These are phyloP conservation scores for Glaucopsyche alexis DNA, from an alignment of 2,888 invertebrate genomes.

Conservation along the genomic window DNA sequence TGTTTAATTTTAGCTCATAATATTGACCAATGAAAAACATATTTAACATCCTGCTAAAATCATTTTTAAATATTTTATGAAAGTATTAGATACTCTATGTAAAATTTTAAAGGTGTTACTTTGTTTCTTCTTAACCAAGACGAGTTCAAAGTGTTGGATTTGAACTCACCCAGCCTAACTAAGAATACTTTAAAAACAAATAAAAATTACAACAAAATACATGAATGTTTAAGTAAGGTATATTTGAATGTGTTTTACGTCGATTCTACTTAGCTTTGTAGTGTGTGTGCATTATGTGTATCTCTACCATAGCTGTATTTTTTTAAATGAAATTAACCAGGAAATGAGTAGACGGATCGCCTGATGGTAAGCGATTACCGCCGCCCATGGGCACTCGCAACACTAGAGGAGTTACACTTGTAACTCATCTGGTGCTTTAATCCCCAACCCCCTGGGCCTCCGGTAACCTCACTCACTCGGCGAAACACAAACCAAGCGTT, in stretches of 20 bases:
- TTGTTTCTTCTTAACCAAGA: not conserved
- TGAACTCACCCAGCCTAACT: not conserved
- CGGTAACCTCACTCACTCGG: too few relatives aligned
- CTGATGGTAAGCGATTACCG: too few relatives aligned
- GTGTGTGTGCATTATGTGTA: not conserved
- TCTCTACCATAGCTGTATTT: too few relatives aligned
- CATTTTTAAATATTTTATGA: conserved; percentile 44
- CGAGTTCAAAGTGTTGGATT: not conserved
- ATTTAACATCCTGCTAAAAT: conserved; percentile 58
- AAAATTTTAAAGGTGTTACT: conserved; percentile 1
- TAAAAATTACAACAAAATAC: not conserved
- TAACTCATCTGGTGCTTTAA: too few relatives aligned
- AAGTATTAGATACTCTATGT: conserved; percentile 21
- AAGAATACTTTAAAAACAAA: not conserved
- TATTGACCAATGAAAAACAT: conserved; percentile 48
- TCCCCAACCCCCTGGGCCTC: too few relatives aligned
- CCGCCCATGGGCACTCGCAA: too few relatives aligned
- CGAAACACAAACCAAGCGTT: too few relatives aligned
- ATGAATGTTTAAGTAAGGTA: not conserved
- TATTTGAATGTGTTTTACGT: not conserved
- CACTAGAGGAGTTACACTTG: too few relatives aligned
- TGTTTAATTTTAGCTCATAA: conserved; percentile 34
- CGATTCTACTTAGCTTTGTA: not conserved
- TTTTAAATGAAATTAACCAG: too few relatives aligned
- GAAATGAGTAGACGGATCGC: too few relatives aligned